phyloP scores from a whole-genome alignment of 2,113 vertebrate genomes.

The Gila orcuttii region DNA sequence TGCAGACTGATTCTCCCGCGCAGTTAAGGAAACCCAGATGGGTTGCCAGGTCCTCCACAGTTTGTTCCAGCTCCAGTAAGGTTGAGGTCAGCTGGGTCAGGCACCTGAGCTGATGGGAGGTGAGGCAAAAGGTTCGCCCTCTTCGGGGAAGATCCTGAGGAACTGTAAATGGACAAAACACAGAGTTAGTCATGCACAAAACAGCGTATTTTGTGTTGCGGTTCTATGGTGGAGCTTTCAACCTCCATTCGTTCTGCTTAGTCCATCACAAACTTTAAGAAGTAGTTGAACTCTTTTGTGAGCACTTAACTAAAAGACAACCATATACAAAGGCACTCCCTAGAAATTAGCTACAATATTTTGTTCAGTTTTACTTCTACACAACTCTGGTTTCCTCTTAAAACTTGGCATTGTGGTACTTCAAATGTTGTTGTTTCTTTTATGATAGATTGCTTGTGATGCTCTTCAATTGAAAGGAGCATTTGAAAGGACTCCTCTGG shows the following conservation, averaged over 20 bases:
- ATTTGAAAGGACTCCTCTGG: neutral
- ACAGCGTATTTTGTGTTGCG: neutral
- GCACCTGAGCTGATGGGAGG: conserved; percentile 84
- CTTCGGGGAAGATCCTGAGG: conserved; percentile 75
- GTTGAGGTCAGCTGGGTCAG: conserved; percentile 82
- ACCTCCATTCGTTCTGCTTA: neutral
- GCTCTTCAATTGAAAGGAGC: neutral
- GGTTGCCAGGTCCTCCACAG: conserved; percentile 78
- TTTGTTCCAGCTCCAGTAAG: conserved; percentile 84
- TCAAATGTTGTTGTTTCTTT: neutral
- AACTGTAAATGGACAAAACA: conserved; percentile 66
- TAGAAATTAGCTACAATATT: neutral
- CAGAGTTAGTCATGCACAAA: neutral
- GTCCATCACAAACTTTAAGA: neutral
- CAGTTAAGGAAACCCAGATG: conserved; percentile 77
- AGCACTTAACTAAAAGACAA: neutral
- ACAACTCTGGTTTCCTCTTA: neutral
- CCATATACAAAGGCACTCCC: neutral
- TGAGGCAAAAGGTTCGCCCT: conserved; percentile 80
- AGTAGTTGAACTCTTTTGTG: neutral
- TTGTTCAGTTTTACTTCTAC: neutral
- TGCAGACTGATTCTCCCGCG: conserved; percentile 69
- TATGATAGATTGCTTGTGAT: neutral
- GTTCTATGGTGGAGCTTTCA: neutral
- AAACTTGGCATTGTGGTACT: neutral